A percentile compares a stretch with the other conserved stretches of the same genome.
Conservation (phyloP, 2,888 invertebrate genomes). For the Platypus cylindrus region DNA sequence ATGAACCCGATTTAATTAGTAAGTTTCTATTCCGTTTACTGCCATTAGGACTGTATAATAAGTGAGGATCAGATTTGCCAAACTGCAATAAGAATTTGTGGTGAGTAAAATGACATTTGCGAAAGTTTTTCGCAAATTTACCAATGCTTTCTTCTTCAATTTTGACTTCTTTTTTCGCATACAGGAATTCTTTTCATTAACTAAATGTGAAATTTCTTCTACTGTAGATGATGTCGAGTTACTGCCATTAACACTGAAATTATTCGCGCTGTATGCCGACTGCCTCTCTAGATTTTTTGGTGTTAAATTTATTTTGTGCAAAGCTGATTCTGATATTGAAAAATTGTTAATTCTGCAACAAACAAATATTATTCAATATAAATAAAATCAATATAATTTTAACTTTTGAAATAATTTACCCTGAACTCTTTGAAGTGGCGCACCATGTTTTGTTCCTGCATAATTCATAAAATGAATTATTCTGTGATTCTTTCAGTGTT, state of each 20-base stretch:
- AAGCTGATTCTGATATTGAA: constrained; percentile 81
- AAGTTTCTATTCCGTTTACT: constrained; percentile 18
- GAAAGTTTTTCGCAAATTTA: constrained; percentile 12
- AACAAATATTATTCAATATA: constrained; percentile 2
- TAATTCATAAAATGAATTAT: constrained; percentile 30
- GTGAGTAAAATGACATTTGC: not conserved
- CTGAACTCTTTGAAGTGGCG: constrained; percentile 32
- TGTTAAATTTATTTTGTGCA: constrained; percentile 52
- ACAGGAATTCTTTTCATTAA: constrained; percentile 35
- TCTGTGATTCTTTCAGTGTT: constrained; percentile 43
- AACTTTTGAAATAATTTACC: constrained; percentile 6
- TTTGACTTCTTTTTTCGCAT: constrained; percentile 30
- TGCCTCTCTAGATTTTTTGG: constrained; percentile 28
- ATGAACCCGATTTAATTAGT: constrained; percentile 61
- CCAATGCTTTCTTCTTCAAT: constrained; percentile 23
- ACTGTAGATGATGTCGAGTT: constrained; percentile 43
- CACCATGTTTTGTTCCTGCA: constrained; percentile 47
- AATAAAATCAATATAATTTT: not conserved
- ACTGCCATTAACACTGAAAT: constrained; percentile 28
- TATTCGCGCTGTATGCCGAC: constrained; percentile 25
- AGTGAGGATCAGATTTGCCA: constrained; percentile 24
- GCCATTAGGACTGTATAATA: constrained; percentile 17
- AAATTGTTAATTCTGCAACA: constrained; percentile 34
- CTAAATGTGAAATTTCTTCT: constrained; percentile 37
- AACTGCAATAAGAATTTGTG: constrained; percentile 17